Conservation (phyloP, 2,888 invertebrate genomes). For the Dynastes tityus region DNA sequence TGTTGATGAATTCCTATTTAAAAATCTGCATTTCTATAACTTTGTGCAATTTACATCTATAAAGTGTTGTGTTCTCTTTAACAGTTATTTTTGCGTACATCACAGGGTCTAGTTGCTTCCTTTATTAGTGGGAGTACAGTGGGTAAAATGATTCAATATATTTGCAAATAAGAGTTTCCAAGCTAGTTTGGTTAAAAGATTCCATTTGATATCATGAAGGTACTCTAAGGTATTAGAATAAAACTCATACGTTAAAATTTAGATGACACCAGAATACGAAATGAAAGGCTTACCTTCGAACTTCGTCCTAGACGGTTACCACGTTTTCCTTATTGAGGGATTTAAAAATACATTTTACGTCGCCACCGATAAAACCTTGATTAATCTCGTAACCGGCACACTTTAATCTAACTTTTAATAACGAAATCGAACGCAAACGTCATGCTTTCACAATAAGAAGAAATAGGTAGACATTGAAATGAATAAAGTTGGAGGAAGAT, state of each 20-base stretch:
- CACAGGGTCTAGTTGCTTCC: too few species aligned
- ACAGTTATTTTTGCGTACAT: too few species aligned
- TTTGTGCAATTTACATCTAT: too few species aligned
- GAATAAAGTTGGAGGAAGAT: conserved; percentile 7
- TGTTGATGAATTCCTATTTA: too few species aligned
- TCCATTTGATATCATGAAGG: neutral
- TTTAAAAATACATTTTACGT: conserved; percentile 37
- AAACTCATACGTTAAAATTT: neutral
- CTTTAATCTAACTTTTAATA: conserved; percentile 38
- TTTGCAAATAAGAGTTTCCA: too few species aligned
- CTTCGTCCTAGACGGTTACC: neutral
- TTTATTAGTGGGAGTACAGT: too few species aligned
- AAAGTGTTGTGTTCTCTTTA: too few species aligned
- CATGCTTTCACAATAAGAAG: neutral
- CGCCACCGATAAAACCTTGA: conserved; percentile 33
- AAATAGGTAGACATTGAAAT: neutral
- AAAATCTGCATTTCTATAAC: too few species aligned
- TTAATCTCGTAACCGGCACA: conserved; percentile 30
- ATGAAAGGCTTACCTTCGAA: neutral
- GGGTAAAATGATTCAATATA: too few species aligned
- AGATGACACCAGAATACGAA: neutral
- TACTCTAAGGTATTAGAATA: neutral
- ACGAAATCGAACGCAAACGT: neutral
- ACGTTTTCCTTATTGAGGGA: neutral
- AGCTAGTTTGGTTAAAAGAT: neutral